Conservation (phyloP, 2,888 invertebrate genomes). For the Hypolimnas misippus region DNA sequence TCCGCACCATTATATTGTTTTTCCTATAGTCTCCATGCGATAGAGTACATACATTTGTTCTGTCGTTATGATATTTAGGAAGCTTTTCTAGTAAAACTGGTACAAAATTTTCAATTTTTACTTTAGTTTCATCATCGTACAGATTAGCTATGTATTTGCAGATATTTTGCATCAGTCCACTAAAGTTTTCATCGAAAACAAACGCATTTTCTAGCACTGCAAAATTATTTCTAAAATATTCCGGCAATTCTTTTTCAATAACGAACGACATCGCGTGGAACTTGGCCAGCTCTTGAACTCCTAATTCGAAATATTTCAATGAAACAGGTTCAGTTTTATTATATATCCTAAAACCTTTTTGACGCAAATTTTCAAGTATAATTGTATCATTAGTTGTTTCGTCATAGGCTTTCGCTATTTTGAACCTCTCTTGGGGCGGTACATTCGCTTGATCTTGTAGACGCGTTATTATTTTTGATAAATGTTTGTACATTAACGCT, state of each 20-base stretch:
- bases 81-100: neutral
- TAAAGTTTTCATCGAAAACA: neutral
- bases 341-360: neutral
- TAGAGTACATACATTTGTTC: neutral
- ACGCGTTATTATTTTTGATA: neutral
- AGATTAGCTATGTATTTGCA: neutral
- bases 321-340: neutral
- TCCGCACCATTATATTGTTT: neutral
- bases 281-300: neutral
- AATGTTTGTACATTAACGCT: neutral
- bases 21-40: constrained; percentile 1
- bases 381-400: neutral
- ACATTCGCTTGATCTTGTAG: constrained; percentile 1
- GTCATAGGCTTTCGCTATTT: neutral
- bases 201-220: neutral
- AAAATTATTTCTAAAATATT: neutral
- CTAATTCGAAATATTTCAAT: neutral
- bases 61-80: neutral
- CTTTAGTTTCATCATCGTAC: neutral
- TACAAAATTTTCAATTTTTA: neutral
- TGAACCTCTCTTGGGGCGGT: neutral
- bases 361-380: neutral
- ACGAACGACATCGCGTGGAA: neutral
- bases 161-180: neutral
- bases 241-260: constrained; percentile 1